phyloP scores from a whole-genome alignment of 1,140 invertebrate species.

The Drosophila nannoptera region DNA sequence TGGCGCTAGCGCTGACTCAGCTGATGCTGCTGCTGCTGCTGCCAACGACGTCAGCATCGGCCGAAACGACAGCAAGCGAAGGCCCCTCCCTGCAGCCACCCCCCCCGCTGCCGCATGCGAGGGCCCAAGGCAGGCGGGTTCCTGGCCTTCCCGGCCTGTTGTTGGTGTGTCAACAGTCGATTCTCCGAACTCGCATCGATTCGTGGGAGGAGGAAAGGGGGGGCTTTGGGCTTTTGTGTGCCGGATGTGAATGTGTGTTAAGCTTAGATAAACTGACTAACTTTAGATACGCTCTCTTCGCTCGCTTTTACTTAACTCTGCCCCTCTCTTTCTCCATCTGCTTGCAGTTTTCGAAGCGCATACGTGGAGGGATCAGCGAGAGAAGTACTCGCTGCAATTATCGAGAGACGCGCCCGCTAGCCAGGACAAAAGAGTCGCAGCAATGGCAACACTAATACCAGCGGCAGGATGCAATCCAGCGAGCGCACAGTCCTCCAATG shows the following conservation, averaged over 20 bases:
- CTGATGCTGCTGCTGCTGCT: slow-evolving; percentile 59
- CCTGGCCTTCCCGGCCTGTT: background rate
- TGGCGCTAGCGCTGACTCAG: slow-evolving; percentile 57
- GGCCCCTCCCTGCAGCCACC: background rate
- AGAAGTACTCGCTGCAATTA: slow-evolving; percentile 56
- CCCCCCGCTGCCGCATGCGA: background rate
- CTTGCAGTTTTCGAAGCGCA: slow-evolving; percentile 59
- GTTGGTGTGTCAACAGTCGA: slow-evolving; percentile 60
- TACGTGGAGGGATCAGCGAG: slow-evolving; percentile 59
- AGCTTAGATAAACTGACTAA: slow-evolving; percentile 51
- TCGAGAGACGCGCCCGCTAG: slow-evolving; percentile 55
- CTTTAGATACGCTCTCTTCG: background rate
- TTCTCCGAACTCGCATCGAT: slow-evolving; percentile 54
- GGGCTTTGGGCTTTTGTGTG: slow-evolving; percentile 27
- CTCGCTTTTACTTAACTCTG: background rate
- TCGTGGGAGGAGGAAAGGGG: too few relatives aligned
- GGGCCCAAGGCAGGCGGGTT: slow-evolving; percentile 38
- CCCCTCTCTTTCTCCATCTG: background rate
- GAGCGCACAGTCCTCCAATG: slow-evolving; percentile 77
- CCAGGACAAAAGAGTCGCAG: slow-evolving; percentile 63
- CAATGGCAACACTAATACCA: slow-evolving; percentile 79
- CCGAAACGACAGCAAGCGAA: background rate
- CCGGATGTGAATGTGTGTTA: slow-evolving; percentile 55
- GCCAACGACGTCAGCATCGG: slow-evolving; percentile 32
- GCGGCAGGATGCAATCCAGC: slow-evolving; percentile 66